Percentiles rank a stretch among this genome's conserved stretches.
These are phyloP conservation scores for Actias luna DNA, from an alignment of 2,888 invertebrate genomes.

Conservation along the genomic window DNA sequence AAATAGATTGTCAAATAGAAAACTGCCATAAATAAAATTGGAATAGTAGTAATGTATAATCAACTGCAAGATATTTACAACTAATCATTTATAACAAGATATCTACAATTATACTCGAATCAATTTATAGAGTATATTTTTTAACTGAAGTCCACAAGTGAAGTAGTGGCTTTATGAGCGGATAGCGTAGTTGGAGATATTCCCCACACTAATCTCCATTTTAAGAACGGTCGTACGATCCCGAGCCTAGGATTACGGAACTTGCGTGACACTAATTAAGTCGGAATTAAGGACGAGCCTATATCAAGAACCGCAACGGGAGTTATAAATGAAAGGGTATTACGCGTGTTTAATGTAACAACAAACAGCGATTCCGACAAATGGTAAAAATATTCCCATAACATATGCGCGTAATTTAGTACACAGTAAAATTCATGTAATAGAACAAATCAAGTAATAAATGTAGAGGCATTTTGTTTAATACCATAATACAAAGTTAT, in stretches of 20 bases:
- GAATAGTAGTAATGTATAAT: background rate
- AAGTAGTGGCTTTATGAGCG: constrained; percentile 65
- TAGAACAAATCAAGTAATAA: constrained; percentile 1
- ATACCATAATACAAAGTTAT: background rate
- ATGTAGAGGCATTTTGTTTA: background rate
- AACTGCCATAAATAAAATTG: background rate
- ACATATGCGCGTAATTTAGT: constrained; percentile 26
- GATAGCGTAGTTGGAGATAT: constrained; percentile 77
- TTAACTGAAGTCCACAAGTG: constrained; percentile 14
- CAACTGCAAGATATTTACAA: background rate
- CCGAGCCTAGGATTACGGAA: constrained; percentile 79
- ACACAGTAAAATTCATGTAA: constrained; percentile 20
- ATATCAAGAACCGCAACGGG: constrained; percentile 76
- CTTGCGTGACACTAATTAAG: constrained; percentile 82
- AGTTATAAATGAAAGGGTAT: constrained; percentile 81
- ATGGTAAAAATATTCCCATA: constrained; percentile 39
- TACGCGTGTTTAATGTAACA: constrained; percentile 67
- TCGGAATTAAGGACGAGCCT: constrained; percentile 78
- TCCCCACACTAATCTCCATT: constrained; percentile 80
- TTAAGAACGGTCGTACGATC: constrained; percentile 79
- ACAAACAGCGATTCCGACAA: constrained; percentile 41
- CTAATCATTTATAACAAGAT: constrained; percentile 7
- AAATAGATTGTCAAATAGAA: no score
- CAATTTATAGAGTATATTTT: constrained; percentile 13
- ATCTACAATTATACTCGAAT: constrained; percentile 4